Evolutionary conservation across 1,140 invertebrate genomes (phyloP), one percentile per base, ranked within the genome.

Genomic region (Drosophila nigrodunni): DNA sequence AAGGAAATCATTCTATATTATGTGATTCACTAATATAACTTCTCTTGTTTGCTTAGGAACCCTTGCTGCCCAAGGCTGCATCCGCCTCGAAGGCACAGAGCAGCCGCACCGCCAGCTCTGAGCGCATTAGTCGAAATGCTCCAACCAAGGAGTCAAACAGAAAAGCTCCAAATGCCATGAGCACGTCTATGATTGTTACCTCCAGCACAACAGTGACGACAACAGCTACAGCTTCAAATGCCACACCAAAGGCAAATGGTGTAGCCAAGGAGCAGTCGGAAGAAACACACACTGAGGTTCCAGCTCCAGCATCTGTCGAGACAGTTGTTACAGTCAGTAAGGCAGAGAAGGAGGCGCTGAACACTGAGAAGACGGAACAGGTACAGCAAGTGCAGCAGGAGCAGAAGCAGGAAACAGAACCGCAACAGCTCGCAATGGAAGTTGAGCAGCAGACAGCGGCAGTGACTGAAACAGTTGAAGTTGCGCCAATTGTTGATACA

Each of bases 301-400:
- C 62, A 34, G 9, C 25, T 30, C 25, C 49, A 30, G 9, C 49
- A 21, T 15, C 30, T 4, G 52, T 34, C 6, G 15, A 13, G 5
- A 25, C 68, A 72, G 72, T n/a, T 66, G 61, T 70, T 41, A 64
- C 59, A 25, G 86, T 80, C 7, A 92, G 87, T 73, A 92, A 92
- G 61, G 91, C 90, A 18, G 90, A 93, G 49, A 92, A 93, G 74
- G 92, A 92, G 76, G 80, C 85, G 7, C 81, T 92, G 50, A 93
- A 92, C 71, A 79, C 77, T 8, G 91, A 80, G 6, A 91, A 91
- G 86, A 80, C 91, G 74, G 92, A 93, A 82, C 92, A 92, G 76
- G 65, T 58, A 34, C 91, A 90, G 13, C 73, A 72, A 55, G 65
- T 58, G 37, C 91, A 89, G 13, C 73, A 72, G 58, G 46, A 75